Evolutionary conservation across 1,140 invertebrate genomes (phyloP), one percentile per base, ranked within the genome.

Genomic region (Ectropis grisescens): DNA sequence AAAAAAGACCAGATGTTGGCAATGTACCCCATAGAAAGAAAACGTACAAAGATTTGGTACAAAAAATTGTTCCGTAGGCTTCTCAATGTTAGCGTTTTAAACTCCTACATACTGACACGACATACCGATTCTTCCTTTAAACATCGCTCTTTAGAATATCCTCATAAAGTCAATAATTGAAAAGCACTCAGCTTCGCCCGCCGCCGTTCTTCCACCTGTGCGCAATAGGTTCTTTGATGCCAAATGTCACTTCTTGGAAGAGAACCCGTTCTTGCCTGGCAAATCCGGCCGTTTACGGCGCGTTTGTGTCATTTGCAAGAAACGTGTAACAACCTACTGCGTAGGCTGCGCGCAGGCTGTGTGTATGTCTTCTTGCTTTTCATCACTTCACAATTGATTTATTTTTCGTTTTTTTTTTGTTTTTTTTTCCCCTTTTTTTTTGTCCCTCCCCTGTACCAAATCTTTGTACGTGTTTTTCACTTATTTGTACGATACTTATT

Each of bases 1-100:
- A n/a, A n/a, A n/a, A n/a, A n/a, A n/a, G 58, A 62, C 23, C 56
- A 61, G 29, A 29, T 46, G 31, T 37, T 54, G 2, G 29, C 40
- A 1, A 32, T 23, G 13, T 49, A 43, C 12, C 44, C 37, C 4
- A 37, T 52, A 7, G 53, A 57, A 24, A 13, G 48, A 22, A 49
- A 14, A 46, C n/a, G n/a, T n/a, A n/a, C 22, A 1, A 24, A 10
- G 2, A 28, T 50, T 0, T 56, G 52, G 47, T 56, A 56, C 33
- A 47, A 44, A 29, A 50, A 42, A 10, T 11, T 40, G 13, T 48
- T 48, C 11, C 13, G 13, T 11, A 29, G 33, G 24, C 31, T 52
- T 9, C 13, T 47, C 9, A 52, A 47, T 23, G 34, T 37, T 1
- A 38, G 29, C 10, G 29, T 46, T 6, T 16, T 40, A 3, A 44